phyloP scores from a whole-genome alignment of 30 jellyfish, hydroid and myxozoan species.

The Sanderia malayensis region DNA sequence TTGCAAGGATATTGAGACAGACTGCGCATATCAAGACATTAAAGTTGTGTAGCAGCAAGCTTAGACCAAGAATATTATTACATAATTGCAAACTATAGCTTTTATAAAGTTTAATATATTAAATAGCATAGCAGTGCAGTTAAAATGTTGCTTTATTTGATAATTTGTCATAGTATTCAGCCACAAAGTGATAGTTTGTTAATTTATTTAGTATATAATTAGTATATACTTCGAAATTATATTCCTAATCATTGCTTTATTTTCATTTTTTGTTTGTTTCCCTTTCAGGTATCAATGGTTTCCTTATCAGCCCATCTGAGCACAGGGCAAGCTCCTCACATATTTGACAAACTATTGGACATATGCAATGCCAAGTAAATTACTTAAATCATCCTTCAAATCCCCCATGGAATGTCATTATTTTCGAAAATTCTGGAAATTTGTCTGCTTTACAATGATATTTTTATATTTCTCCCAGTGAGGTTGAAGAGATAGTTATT shows the following conservation, averaged over 20 bases:
- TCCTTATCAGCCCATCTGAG: slow-evolving; percentile 10
- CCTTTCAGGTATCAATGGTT: slow-evolving; percentile 18
- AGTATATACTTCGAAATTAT: not conserved
- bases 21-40: no score
- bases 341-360: slow-evolving; percentile 25
- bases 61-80: no score
- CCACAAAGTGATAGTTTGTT: not conserved
- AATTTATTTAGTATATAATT: no score
- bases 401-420: no score
- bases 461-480: slow-evolving; percentile 1
- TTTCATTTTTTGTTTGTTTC: not conserved
- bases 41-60: no score
- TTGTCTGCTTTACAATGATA: no score
- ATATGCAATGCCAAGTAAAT: slow-evolving; percentile 18
- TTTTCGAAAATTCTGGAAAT: no score
- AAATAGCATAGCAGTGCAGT: not conserved
- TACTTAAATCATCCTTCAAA: not conserved
- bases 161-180: no score
- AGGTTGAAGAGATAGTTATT: slow-evolving; percentile 23
- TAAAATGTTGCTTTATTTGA: no score
- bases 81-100: no score
- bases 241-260: not conserved
- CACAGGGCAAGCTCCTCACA: slow-evolving; percentile 31
- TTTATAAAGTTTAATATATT: not conserved
- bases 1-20: no score